Evolutionary conservation across 2,113 vertebrate species (phyloP), one percentile per base, ranked within the genome.

Genomic region (Gymnarchus niloticus): DNA sequence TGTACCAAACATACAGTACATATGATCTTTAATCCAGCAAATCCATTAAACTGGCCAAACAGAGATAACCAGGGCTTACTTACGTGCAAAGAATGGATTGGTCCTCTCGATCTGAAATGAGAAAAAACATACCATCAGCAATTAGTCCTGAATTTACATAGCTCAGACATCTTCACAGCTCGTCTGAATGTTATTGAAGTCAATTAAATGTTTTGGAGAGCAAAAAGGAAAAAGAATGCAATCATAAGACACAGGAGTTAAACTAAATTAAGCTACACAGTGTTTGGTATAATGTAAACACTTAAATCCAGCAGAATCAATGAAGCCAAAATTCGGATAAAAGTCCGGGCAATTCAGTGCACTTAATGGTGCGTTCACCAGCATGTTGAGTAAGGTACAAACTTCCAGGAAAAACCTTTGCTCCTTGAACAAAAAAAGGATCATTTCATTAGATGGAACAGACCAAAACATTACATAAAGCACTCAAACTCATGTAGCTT

Each of bases 31-130:
- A 84, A 44, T 1, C 28, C 41, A 23, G 23, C 61, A 59, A 49
- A 51, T 52, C 4, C 44, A 52, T 12, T 9, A 81, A 54, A 17
- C 49, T 46, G 4, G 46, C 49, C 25, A 46, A 33, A 61, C n/a
- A 86, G 85, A 73, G 33, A 28, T 4, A 19, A 57, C 56, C 81
- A 81, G 51, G 57, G n/a, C 73, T 87, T 88, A 98, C 98, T 99
- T 92, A 99, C 97, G 98, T 99, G 98, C 98, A 99, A 93, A 99
- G 97, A 93, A 99, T 99, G 12, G 97, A 99, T 91, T 99, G 98
- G 94, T 99, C 98, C 93, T 99, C 98, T 94, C 98, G 97, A 94
- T 98, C 98, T 99, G 94, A 78, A 41, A 83, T 8, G 19, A 56
- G 76, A 37, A 65, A 3, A 76, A 81, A 41, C 84, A 56, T n/a